These are phyloP conservation scores for Aquatica leii DNA, from an alignment of 2,888 invertebrate species.

Conservation along the genomic window DNA sequence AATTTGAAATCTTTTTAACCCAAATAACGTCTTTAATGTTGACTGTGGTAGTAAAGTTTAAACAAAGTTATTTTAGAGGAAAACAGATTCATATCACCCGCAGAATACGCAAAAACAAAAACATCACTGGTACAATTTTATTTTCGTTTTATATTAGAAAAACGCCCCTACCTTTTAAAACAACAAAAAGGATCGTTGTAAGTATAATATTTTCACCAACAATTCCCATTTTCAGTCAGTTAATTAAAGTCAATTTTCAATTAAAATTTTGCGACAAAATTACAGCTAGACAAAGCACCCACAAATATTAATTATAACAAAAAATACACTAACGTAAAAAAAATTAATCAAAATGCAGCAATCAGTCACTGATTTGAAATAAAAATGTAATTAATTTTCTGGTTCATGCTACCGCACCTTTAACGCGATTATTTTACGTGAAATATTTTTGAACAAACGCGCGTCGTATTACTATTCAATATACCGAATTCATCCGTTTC, in stretches of 20 bases:
- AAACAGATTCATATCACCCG: no score
- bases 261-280: neutral
- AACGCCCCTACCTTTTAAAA: slow-evolving; percentile 11
- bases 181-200: neutral
- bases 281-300: neutral
- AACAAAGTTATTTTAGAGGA: no score
- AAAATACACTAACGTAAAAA: neutral
- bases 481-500: slow-evolving; percentile 13
- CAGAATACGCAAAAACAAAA: no score
- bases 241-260: neutral
- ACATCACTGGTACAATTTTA: no score
- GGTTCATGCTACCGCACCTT: neutral
- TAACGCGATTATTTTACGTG: neutral
- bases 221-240: slow-evolving; percentile 1
- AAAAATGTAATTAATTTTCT: neutral
- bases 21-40: no score
- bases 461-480: neutral
- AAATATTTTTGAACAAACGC: neutral
- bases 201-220: slow-evolving; percentile 2
- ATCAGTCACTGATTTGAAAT: slow-evolving; percentile 1
- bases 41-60: no score
- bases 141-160: neutral
- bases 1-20: no score
- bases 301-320: slow-evolving; percentile 1
- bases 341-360: neutral